A percentile compares a stretch with the other conserved stretches of the same genome.
These are phyloP conservation scores for Montipora foliosa DNA, from an alignment of 64 coral and sea anemone genomes.

Conservation along the genomic window DNA sequence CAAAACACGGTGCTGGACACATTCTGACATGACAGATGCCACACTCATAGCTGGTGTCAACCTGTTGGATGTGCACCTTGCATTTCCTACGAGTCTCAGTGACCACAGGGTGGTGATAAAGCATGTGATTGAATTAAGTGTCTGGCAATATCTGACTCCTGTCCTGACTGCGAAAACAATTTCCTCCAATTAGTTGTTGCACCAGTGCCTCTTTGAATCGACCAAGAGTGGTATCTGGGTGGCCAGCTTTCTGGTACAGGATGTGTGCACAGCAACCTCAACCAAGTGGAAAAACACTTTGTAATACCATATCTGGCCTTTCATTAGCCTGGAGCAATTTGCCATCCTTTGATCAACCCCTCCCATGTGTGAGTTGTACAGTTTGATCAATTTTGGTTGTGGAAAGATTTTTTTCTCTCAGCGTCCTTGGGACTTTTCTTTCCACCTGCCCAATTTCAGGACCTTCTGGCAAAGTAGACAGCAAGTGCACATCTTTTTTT, in stretches of 20 bases:
- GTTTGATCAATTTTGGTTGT: background rate
- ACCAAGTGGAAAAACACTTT: constrained; percentile 20
- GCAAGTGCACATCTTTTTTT: constrained; percentile 1
- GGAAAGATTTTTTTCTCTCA: background rate
- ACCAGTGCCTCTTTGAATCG: background rate
- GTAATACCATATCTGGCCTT: background rate
- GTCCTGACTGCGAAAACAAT: too few species aligned
- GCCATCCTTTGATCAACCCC: constrained; percentile 25
- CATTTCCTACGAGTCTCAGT: background rate
- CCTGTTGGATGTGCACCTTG: background rate
- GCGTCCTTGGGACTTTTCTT: background rate
- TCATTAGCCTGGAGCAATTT: constrained; percentile 10
- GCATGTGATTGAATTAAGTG: too few species aligned
- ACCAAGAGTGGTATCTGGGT: background rate
- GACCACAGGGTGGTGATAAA: background rate
- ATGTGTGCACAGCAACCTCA: constrained; percentile 12
- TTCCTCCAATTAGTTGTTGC: too few species aligned
- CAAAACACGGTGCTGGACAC: background rate
- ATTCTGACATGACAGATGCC: background rate
- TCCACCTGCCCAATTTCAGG: background rate
- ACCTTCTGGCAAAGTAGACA: constrained; percentile 7
- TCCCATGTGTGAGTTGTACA: constrained; percentile 22
- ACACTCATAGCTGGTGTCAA: background rate
- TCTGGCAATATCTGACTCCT: background rate
- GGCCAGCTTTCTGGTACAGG: background rate